Evolutionary conservation across 2,888 invertebrate genomes (phyloP), one percentile per base, ranked within the genome.

Genomic region (Neocrepidodera transversa): DNA sequence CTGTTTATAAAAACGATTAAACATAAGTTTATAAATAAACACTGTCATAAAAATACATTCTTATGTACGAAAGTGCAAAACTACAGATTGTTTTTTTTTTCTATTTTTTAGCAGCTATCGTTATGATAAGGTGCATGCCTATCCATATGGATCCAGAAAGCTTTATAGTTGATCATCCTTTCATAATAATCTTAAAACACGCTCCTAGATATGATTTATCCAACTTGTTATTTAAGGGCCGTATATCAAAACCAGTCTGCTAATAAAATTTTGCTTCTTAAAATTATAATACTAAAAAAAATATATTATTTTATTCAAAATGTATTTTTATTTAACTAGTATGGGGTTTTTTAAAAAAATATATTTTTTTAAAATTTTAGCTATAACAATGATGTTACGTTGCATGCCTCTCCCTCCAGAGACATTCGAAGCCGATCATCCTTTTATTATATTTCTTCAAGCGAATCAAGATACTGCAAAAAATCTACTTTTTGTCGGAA

Each of bases 121-220:
- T 49, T 20, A 36, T 14, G 13, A 14, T 7, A 11, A 45, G 45
- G 26, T 43, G 56, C 50, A 40, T 57, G 51, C 43, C 13, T 53
- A 57, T 54, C 54, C 57, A 14, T 32, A 14, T 17, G 45, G 51
- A 26, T 40, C 18, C 56, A 3, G 36, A 50, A 13, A 32, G 43
- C 14, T 65, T 67, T 42, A 28, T 42, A 20, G 65, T 58, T 13
- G 63, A 67, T 53, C 66, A 64, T 51, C 62, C 62, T 30, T 66
- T 60, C 42, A 56, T 66, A 28, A 38, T 66, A 20, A 23, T 65
- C 17, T 14, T 65, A 42, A 45, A 54, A 35, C 28, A 42, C 23
- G 49, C 3, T 28, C 16, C 7, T 5, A n/a, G n/a, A n/a, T n/a
- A n/a, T n/a, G 2, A 8, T 8, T 8, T 6, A 17, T 38, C 17